Base-by-base conservation (phyloP, 2,888 invertebrate species). In the Daptonema setosum region DNA sequence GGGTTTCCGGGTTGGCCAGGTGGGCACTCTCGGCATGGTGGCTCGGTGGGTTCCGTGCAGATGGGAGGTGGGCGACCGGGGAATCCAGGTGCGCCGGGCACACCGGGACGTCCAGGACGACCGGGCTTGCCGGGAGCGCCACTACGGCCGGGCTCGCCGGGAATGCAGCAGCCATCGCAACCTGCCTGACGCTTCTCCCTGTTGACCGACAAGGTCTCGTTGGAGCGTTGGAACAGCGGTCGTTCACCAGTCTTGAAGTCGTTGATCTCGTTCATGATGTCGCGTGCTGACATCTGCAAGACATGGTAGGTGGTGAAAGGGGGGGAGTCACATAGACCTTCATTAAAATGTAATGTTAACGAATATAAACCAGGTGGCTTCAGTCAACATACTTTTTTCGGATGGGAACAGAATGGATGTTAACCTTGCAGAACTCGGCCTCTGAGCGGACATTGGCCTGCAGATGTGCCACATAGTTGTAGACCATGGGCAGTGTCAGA, bases 351-450 rank as follows among this genome's bases (percentile, higher is more conserved):
- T n/a, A n/a, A n/a, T n/a, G n/a, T n/a, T n/a, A n/a, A n/a, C n/a
- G n/a, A n/a, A n/a, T n/a, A n/a, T n/a, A n/a, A n/a, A n/a, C n/a
- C n/a, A n/a, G n/a, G n/a, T n/a, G n/a, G n/a, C n/a, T n/a, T n/a
- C n/a, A n/a, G n/a, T n/a, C n/a, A n/a, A n/a, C n/a, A n/a, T n/a
- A n/a, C n/a, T n/a, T n/a, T n/a, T n/a, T n/a, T n/a, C n/a, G n/a
- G n/a, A n/a, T n/a, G n/a, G n/a, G n/a, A n/a, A n/a, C n/a, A n/a
- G n/a, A 57, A 20, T 14, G n/a, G n/a, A 1, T 22, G 1, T 51
- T 54, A 41, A 67, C 68, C 63, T 69, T 69, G 63, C 69, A 69
- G 62, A 67, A 68, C 51, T 68, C 65, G 67, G 69, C 67, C 60
- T 69, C 69, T 51, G 62, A 57, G 24, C 66, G 66, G 2, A 69